Conservation (phyloP, 2,113 vertebrate genomes). For the Sapajus apella region DNA sequence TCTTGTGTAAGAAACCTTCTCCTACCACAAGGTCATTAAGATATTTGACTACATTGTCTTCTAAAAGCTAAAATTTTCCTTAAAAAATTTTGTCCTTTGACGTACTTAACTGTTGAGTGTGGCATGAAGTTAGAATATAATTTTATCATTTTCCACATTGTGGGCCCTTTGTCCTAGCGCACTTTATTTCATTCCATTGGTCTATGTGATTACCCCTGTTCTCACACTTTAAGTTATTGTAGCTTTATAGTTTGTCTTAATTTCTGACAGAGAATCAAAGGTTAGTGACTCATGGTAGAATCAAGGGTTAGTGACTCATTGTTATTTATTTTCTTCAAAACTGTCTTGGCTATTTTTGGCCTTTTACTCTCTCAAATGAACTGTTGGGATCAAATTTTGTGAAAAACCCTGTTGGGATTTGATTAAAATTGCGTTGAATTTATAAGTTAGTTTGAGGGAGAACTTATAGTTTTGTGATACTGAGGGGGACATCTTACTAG, state of each 20-base stretch:
- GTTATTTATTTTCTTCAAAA: conserved; percentile 9
- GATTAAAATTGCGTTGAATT: background rate
- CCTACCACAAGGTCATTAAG: background rate
- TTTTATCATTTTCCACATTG: background rate
- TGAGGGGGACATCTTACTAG: background rate
- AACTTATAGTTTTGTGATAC: background rate
- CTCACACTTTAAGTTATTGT: background rate
- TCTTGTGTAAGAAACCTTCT: background rate
- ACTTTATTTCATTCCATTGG: background rate
- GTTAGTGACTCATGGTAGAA: background rate
- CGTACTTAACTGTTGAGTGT: background rate
- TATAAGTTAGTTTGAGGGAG: background rate
- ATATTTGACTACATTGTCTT: background rate
- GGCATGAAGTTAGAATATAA: background rate
- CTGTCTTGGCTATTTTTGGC: background rate
- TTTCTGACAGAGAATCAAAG: background rate
- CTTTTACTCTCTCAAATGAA: background rate
- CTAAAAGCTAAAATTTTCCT: background rate
- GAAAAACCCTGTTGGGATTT: background rate
- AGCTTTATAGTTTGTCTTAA: background rate
- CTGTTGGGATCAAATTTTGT: background rate
- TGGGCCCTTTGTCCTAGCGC: background rate
- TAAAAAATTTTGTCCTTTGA: background rate
- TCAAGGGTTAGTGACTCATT: background rate
- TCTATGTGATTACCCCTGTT: background rate